Conservation (phyloP, 2,888 invertebrate genomes). For the Latheticus oryzae region DNA sequence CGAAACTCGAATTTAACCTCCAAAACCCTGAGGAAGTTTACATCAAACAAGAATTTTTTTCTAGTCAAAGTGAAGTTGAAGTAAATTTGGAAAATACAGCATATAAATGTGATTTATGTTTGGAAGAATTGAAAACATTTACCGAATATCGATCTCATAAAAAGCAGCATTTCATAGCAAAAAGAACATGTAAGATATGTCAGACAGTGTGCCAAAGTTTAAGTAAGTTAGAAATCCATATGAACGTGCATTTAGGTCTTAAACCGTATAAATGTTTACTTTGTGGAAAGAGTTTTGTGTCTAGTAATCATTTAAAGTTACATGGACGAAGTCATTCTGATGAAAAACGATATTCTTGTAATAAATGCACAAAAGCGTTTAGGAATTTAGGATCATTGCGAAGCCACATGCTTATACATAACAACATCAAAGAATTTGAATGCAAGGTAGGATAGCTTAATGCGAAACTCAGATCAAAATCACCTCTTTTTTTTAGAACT, state of each 20-base stretch:
- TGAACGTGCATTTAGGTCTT: slow-evolving; percentile 54
- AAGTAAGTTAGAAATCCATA: slow-evolving; percentile 53
- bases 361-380: slow-evolving; percentile 55
- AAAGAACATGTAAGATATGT: slow-evolving; percentile 54
- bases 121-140: slow-evolving; percentile 47
- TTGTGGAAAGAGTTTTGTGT: slow-evolving; percentile 54
- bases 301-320: slow-evolving; percentile 53
- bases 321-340: slow-evolving; percentile 54
- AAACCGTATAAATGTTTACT: slow-evolving; percentile 55
- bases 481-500: slow-evolving; percentile 46
- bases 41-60: no score
- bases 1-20: background rate
- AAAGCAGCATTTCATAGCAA: slow-evolving; percentile 54
- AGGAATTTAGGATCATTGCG: slow-evolving; percentile 52
- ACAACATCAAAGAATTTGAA: slow-evolving; percentile 50
- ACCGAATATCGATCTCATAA: slow-evolving; percentile 50
- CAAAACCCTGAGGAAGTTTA: no score
- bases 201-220: slow-evolving; percentile 53
- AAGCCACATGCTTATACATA: slow-evolving; percentile 53
- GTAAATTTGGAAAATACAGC: slow-evolving; percentile 43
- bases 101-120: slow-evolving; percentile 52
- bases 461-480: slow-evolving; percentile 10
- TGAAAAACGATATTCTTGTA: slow-evolving; percentile 52
- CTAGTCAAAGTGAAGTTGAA: background rate
- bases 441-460: slow-evolving; percentile 52